Percentiles rank a stretch among this genome's conserved stretches.
These are phyloP conservation scores for Pelobates fuscus DNA, from an alignment of 2,113 vertebrate genomes.

Conservation along the genomic window DNA sequence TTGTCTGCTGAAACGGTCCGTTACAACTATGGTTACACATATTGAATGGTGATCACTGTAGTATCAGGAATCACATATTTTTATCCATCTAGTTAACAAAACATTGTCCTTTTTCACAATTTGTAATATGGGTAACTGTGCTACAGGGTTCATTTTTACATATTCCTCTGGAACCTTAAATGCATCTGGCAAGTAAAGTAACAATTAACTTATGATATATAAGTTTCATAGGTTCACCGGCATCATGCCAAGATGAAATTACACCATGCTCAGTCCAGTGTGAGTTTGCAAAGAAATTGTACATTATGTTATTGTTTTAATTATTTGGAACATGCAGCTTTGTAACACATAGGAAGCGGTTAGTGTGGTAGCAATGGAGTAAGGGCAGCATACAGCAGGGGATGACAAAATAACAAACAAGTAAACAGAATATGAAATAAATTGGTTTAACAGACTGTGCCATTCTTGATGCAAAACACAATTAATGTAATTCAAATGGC, in stretches of 20 bases:
- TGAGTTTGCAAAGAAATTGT: conserved; percentile 32
- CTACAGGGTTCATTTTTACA: neutral
- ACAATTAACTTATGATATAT: conserved; percentile 19
- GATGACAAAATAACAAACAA: conserved; percentile 60
- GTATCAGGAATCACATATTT: too few relatives aligned
- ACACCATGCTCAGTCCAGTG: fast-evolving
- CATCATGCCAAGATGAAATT: neutral
- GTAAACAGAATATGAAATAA: conserved; percentile 48
- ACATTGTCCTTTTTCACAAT: too few relatives aligned
- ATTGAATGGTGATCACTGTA: too few relatives aligned
- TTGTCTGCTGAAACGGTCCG: too few relatives aligned
- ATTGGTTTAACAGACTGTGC: conserved; percentile 49
- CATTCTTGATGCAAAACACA: conserved; percentile 54
- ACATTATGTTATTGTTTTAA: conserved; percentile 48
- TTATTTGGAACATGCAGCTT: conserved; percentile 48
- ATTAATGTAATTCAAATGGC: conserved; percentile 54
- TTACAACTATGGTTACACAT: too few relatives aligned
- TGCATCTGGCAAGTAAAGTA: neutral
- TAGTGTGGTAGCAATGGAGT: conserved; percentile 56
- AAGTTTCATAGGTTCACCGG: neutral
- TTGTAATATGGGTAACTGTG: too few relatives aligned
- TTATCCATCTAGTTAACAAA: too few relatives aligned
- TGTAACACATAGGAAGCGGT: conserved; percentile 50
- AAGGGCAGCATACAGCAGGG: conserved; percentile 51
- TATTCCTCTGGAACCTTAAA: neutral